Evolutionary conservation across 2,888 invertebrate genomes (phyloP).

Genomic region (Psylliodes chrysocephalus): DNA sequence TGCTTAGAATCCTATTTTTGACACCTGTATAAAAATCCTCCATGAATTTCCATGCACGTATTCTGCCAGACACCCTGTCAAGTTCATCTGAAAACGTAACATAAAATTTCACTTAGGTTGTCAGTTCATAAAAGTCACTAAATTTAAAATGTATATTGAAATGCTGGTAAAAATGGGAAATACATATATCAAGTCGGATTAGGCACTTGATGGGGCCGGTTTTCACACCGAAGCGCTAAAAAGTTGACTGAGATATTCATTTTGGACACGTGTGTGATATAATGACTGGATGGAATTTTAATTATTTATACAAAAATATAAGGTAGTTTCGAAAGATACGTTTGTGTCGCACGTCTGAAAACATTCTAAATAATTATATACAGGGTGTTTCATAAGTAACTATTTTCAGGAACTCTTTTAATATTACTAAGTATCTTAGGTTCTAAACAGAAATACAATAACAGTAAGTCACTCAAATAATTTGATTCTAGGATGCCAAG

Average conservation of each 20-base stretch:
- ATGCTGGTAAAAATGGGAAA: constrained; percentile 1
- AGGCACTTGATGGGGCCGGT: neutral
- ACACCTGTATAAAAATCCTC: neutral
- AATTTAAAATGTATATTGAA: constrained; percentile 35
- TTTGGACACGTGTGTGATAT: neutral
- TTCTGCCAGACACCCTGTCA: constrained; percentile 44
- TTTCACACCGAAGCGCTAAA: neutral
- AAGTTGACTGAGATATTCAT: neutral
- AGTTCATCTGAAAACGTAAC: constrained; percentile 42
- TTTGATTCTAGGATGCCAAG: too few relatives aligned
- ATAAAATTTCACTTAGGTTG: constrained; percentile 50
- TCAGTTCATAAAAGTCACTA: constrained; percentile 46
- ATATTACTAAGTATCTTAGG: too few relatives aligned
- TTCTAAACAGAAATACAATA: too few relatives aligned
- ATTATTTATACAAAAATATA: too few relatives aligned
- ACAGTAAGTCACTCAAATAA: too few relatives aligned
- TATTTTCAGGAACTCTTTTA: too few relatives aligned
- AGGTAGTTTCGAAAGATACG: too few relatives aligned
- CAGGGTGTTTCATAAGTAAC: too few relatives aligned
- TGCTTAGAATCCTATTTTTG: neutral
- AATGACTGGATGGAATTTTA: too few relatives aligned
- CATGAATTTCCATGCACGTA: constrained; percentile 4
- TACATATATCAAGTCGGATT: constrained; percentile 11
- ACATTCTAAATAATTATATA: too few relatives aligned
- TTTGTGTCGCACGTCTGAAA: too few relatives aligned